Evolutionary conservation across 2,797 vertebrate species (phyloP), one percentile per base, ranked within the genome.

Genomic region (Phataginus tricuspis): DNA sequence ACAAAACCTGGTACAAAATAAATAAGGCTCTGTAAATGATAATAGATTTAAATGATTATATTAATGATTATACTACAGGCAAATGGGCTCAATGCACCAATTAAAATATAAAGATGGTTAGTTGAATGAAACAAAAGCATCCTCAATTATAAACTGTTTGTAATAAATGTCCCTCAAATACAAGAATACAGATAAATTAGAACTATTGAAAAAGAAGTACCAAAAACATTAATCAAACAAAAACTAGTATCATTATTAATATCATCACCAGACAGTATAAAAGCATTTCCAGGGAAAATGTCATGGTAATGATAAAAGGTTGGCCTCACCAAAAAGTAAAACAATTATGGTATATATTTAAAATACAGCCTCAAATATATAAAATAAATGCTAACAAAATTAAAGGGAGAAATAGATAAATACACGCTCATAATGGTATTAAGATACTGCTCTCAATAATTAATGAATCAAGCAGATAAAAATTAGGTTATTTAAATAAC

Each of bases 381-480:
- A 69, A 80, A 90, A 85, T 53, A 84, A 77, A 79, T 64, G 23
- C 37, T 71, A 63, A 61, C 21, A 71, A 0, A 57, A 74, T 80
- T 86, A 86, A 93, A 75, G 78, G 10, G 13, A 80, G 42, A 75
- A 64, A 68, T 78, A 78, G 8, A 7, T 14, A 87, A 25, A 53
- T 75, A 72, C 61, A 27, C 11, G 75, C n/a, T 63, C 31, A 63
- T n/a, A 64, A 19, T 66, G 8, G 12, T 71, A 55, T 92, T 49
- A 57, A 85, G 55, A 72, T 7, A 69, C 7, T 82, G 23, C 34
- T 90, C 1, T 82, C 4, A 37, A 86, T 53, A 86, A 74, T 59
- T 53, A 86, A 63, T 4, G 61, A 94, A 82, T 91, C 19, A 94
- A 86, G 8, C 31, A 91, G 61, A 63, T 69, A 91, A 86, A 63